These are phyloP conservation scores for Capreolus pygargus DNA, from an alignment of 2,113 vertebrate genomes.

Conservation along the genomic window DNA sequence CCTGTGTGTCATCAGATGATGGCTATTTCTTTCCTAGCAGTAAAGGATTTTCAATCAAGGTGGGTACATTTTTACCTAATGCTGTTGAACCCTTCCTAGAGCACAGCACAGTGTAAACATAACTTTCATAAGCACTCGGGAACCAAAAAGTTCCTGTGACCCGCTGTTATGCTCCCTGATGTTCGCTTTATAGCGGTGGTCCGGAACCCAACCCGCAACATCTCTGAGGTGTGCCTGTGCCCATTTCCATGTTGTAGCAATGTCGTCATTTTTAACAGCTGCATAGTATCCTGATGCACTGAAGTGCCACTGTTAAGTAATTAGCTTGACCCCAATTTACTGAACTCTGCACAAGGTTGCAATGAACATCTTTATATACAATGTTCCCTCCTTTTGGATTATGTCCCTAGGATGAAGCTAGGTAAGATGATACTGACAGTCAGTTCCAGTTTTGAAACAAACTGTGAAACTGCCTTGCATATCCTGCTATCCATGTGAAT, in stretches of 20 bases:
- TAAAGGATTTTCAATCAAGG: background rate
- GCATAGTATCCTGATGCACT: background rate
- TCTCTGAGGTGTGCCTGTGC: background rate
- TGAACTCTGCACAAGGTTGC: background rate
- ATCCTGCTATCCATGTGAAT: background rate
- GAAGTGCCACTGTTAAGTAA: background rate
- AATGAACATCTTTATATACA: background rate
- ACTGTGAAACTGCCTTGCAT: background rate
- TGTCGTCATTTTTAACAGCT: background rate
- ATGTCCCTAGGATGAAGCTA: slow-evolving; percentile 12
- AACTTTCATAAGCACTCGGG: background rate
- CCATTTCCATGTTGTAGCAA: background rate
- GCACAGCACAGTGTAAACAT: background rate
- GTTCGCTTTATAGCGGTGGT: too few species aligned
- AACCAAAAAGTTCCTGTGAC: background rate
- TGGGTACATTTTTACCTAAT: background rate
- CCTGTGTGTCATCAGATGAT: background rate
- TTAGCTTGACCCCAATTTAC: background rate
- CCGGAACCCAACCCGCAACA: background rate
- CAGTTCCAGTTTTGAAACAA: background rate
- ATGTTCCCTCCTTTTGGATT: background rate
- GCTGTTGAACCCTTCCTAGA: background rate
- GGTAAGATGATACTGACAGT: background rate
- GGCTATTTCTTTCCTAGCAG: background rate
- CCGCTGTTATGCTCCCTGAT: background rate